Evolutionary conservation across 2,797 vertebrate species (phyloP).

Genomic region (Ciconia nigra): DNA sequence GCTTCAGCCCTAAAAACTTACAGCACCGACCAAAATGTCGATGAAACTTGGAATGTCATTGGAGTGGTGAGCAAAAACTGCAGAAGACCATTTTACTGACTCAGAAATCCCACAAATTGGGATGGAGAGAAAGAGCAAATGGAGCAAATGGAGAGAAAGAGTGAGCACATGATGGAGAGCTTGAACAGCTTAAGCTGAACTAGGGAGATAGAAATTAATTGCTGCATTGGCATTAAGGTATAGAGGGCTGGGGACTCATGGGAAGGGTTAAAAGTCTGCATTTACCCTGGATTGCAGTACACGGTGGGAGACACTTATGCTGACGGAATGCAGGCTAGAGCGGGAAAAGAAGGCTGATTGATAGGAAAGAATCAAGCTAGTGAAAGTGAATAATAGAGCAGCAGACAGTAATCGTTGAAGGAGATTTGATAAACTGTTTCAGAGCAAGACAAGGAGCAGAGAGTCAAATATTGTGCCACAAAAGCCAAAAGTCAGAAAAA

Average conservation of each 20-base stretch:
- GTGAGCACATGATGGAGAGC: background rate
- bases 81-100: background rate
- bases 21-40: accelerated
- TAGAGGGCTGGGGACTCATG: background rate
- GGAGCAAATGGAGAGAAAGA: background rate
- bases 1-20: background rate
- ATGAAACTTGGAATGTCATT: background rate
- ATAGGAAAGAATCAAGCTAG: slow-evolving; percentile 37
- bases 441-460: slow-evolving; percentile 26
- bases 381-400: slow-evolving; percentile 57
- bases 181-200: background rate
- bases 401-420: slow-evolving; percentile 52
- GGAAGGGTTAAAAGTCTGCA: slow-evolving; percentile 4
- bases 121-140: too few species aligned
- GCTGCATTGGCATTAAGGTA: background rate
- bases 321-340: slow-evolving; percentile 19
- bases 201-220: background rate
- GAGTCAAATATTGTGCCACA: slow-evolving; percentile 40
- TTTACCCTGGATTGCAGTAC: background rate
- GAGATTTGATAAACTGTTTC: slow-evolving; percentile 59
- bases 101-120: background rate
- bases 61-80: background rate
- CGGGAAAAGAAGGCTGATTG: slow-evolving; percentile 20
- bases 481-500: slow-evolving; percentile 33
- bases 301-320: background rate